Conservation (phyloP, 2,113 vertebrate genomes). For the Toxotes chatareus region DNA sequence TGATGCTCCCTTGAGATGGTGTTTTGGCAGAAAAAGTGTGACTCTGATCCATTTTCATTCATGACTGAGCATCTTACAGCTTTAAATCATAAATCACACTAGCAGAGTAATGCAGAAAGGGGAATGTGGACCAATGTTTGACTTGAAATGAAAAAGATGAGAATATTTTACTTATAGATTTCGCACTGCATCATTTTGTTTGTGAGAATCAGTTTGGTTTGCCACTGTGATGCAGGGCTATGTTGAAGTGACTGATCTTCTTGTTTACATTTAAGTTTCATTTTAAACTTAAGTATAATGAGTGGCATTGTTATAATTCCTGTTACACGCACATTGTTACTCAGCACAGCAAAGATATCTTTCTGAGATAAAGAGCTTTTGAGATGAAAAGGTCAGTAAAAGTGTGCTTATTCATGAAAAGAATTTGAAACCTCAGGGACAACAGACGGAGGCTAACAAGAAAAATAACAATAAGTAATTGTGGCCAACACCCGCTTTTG, state of each 20-base stretch:
- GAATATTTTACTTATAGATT: background rate
- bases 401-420: constrained; percentile 23
- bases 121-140: background rate
- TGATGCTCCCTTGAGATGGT: constrained; percentile 22
- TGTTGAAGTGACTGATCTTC: background rate
- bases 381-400: constrained; percentile 39
- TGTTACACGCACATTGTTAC: background rate
- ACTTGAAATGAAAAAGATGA: background rate
- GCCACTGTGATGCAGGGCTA: too few relatives aligned
- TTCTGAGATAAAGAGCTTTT: background rate
- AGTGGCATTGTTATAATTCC: background rate
- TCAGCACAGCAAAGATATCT: background rate
- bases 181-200: background rate
- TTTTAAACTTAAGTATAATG: background rate
- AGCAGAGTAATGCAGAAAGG: background rate
- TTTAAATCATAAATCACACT: background rate
- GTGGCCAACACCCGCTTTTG: constrained; percentile 49
- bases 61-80: background rate
- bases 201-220: too few relatives aligned
- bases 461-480: constrained; percentile 37
- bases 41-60: constrained; percentile 28
- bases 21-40: constrained; percentile 7
- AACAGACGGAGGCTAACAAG: constrained; percentile 26
- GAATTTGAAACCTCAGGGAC: constrained; percentile 54
- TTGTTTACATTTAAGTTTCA: background rate